Percentiles rank a stretch among this genome's conserved stretches.
Conservation (phyloP, 2,797 vertebrate species). For the Clarias pachynema region DNA sequence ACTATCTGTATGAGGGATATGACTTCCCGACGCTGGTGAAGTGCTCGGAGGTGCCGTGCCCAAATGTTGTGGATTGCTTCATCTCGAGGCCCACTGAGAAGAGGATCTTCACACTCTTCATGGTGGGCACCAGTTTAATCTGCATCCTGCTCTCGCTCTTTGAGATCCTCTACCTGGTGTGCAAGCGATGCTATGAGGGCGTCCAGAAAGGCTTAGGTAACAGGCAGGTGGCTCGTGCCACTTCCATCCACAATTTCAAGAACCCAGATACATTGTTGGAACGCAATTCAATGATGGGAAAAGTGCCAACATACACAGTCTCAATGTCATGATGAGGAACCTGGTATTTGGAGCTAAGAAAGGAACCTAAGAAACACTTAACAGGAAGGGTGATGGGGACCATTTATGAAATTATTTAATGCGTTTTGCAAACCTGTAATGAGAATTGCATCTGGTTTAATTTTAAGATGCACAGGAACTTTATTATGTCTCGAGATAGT, state of each 20-base stretch:
- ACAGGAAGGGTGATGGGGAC: background rate
- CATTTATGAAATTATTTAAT: background rate
- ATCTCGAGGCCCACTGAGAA: conserved; percentile 89
- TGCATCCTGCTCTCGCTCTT: conserved; percentile 84
- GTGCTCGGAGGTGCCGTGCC: conserved; percentile 83
- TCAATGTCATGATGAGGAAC: conserved; percentile 46
- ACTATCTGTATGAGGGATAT: conserved; percentile 85
- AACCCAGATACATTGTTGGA: conserved; percentile 58
- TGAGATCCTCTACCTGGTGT: conserved; percentile 82
- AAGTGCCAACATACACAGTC: conserved; percentile 62
- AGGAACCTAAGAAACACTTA: background rate
- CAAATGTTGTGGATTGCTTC: conserved; percentile 89
- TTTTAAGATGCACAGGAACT: background rate
- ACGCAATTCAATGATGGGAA: conserved; percentile 44
- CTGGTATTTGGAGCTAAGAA: background rate
- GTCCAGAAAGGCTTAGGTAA: conserved; percentile 7
- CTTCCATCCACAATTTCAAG: conserved; percentile 60
- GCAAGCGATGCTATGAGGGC: conserved; percentile 79
- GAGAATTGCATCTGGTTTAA: background rate
- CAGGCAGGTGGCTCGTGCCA: conserved; percentile 45
- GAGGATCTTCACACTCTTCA: conserved; percentile 89
- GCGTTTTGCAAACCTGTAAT: background rate
- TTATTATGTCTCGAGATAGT: background rate
- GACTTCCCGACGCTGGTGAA: conserved; percentile 85
- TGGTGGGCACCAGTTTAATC: conserved; percentile 80